Conservation (phyloP, 2,888 invertebrate species). For the Drosophila mimetica region DNA sequence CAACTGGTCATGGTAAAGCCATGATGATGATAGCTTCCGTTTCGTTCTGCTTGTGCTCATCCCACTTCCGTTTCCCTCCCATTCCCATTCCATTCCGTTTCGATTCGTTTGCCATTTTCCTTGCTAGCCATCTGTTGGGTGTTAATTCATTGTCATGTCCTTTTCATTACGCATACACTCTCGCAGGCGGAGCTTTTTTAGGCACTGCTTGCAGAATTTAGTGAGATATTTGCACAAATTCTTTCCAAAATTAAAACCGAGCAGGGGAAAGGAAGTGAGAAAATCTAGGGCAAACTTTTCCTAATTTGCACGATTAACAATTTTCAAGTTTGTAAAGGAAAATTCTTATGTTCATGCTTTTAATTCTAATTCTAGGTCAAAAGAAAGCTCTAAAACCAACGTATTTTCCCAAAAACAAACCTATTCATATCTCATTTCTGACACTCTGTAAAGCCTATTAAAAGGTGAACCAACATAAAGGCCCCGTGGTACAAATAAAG, state of each 20-base stretch:
- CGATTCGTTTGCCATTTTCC: slow-evolving; percentile 24
- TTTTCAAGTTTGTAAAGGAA: background rate
- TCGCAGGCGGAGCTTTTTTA: slow-evolving; percentile 13
- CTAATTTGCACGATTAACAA: background rate
- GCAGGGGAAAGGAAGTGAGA: background rate
- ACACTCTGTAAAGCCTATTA: slow-evolving; percentile 15
- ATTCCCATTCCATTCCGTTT: slow-evolving; percentile 8
- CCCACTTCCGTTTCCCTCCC: slow-evolving; percentile 34
- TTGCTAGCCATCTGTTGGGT: slow-evolving; percentile 49
- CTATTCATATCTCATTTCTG: slow-evolving; percentile 19
- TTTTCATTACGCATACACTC: slow-evolving; percentile 65
- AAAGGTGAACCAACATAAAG: slow-evolving; percentile 22
- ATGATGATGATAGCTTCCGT: slow-evolving; percentile 48
- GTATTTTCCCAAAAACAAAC: background rate
- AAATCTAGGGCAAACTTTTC: background rate
- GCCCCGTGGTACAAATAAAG: slow-evolving; percentile 26
- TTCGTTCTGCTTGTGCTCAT: slow-evolving; percentile 31
- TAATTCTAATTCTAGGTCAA: background rate
- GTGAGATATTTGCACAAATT: slow-evolving; percentile 32
- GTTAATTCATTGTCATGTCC: slow-evolving; percentile 66
- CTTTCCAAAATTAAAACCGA: slow-evolving; percentile 5
- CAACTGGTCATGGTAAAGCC: slow-evolving; percentile 36
- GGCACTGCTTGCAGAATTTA: slow-evolving; percentile 4
- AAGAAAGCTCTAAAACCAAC: background rate
- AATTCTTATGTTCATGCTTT: too few species aligned